Conservation (phyloP, 2,888 invertebrate genomes). For the Dryomyza anilis region DNA sequence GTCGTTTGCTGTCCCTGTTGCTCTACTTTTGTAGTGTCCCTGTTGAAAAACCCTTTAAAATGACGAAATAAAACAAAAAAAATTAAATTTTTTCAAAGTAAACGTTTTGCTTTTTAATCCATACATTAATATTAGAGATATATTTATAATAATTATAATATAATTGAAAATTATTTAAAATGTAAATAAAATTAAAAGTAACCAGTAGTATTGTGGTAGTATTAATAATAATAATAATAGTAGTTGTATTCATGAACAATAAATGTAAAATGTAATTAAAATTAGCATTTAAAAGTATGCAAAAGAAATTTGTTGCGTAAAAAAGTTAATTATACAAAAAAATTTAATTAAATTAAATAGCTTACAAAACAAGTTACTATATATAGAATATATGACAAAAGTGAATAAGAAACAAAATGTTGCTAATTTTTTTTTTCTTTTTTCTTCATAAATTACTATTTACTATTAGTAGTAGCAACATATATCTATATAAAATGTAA, state of each 20-base stretch:
- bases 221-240: neutral
- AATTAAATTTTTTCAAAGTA: neutral
- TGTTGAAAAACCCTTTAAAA: too few relatives aligned
- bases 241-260: constrained; percentile 9
- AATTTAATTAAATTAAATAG: constrained; percentile 1
- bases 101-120: constrained; percentile 15
- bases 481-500: neutral
- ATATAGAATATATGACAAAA: neutral
- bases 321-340: neutral
- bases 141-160: constrained; percentile 2
- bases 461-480: neutral
- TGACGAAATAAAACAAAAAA: neutral
- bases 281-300: neutral
- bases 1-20: too few relatives aligned
- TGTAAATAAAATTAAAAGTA: too few relatives aligned
- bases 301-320: neutral
- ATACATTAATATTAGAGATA: constrained; percentile 12
- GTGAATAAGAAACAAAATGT: neutral
- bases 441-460: neutral
- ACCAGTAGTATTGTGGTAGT: too few relatives aligned
- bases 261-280: constrained; percentile 7
- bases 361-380: constrained; percentile 3
- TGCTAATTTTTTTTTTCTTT: neutral
- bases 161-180: constrained; percentile 1
- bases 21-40: too few relatives aligned